Evolutionary conservation across 1,140 invertebrate genomes (phyloP), one percentile per base, ranked within the genome.

Genomic region (Amyelois transitella): DNA sequence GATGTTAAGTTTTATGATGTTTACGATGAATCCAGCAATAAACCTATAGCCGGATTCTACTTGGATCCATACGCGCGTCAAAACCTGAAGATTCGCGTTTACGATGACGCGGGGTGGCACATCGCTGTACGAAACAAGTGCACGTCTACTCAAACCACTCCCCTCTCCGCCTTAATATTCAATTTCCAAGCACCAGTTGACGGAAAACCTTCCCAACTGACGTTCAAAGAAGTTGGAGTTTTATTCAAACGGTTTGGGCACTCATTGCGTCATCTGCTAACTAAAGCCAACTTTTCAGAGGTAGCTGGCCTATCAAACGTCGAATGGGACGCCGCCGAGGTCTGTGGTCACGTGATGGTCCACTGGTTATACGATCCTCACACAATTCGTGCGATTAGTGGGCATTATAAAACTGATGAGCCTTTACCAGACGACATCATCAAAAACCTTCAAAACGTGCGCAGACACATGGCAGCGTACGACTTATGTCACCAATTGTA

Each of bases 171-270:
- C 6, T 77, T 98, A 0, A 92, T 97, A 51, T 94, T 97, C 58
- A 96, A 96, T 81, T 96, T 98, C 68, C 88, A 91, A 60, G 86
- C 92, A 14, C 91, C 92, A 0, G 32, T 71, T 1, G 84, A 89
- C 8, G 91, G 91, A 4, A 91, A 91, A 72, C 93, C 93, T 1
- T 92, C 93, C 0, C 86, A 96, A 17, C 84, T 98, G 14, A 91
- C 91, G 1, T 94, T 96, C 65, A 89, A 90, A 38, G 95, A 97
- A 70, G 92, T 98, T 0, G 86, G 91, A 19, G 84, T 89, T 18
- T 75, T 99, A 4, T 98, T 98, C 73, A 90, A 92, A 70, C 94
- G 94, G 89, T 96, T 98, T 88, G 97, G 97, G 4, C 92, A 94
- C 65, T 90, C 92, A 0, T 82, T 99, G 6, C 94, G 97, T 67